Evolutionary conservation across 1,140 invertebrate species (phyloP).

Genomic region (Sitophilus oryzae): DNA sequence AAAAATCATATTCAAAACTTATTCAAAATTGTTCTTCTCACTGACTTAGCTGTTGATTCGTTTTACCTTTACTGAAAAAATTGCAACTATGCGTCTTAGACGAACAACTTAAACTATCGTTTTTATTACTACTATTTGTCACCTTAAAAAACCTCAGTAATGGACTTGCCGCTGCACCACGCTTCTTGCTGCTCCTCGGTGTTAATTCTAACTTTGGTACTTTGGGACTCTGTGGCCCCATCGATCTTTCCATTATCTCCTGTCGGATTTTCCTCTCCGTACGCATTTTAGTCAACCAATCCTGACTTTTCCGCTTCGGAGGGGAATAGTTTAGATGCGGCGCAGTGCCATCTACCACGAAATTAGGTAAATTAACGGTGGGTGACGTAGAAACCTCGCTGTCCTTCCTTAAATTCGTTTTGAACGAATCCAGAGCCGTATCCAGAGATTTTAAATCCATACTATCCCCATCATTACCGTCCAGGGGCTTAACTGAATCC

Average conservation of each 20-base stretch:
- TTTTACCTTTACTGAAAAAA: not conserved
- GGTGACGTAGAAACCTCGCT: conserved; percentile 41
- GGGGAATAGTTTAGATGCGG: conserved; percentile 69
- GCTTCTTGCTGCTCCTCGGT: conserved; percentile 19
- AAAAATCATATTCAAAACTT: not conserved
- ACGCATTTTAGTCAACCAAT: conserved; percentile 66
- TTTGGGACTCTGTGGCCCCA: conserved; percentile 22
- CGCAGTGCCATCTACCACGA: conserved; percentile 65
- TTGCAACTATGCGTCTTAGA: conserved; percentile 18
- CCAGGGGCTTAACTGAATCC: conserved; percentile 15
- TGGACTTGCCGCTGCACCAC: conserved; percentile 23
- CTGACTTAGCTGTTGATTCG: conserved; percentile 2
- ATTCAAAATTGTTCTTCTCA: not conserved
- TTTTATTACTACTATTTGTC: conserved; percentile 21
- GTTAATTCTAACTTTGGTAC: conserved; percentile 23
- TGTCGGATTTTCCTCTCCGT: conserved; percentile 49
- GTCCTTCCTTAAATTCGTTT: conserved; percentile 8
- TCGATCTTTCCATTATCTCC: conserved; percentile 29
- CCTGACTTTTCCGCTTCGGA: conserved; percentile 57
- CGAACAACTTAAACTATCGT: conserved; percentile 15
- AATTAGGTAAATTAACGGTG: conserved; percentile 71
- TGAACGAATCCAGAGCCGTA: conserved; percentile 17
- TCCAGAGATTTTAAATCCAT: conserved; percentile 20
- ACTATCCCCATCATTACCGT: conserved; percentile 3
- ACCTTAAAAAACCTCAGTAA: conserved; percentile 38